A percentile compares a stretch with the other conserved stretches of the same genome.
phyloP scores from a whole-genome alignment of 1,140 invertebrate genomes.

The Drosophila carrolli region DNA sequence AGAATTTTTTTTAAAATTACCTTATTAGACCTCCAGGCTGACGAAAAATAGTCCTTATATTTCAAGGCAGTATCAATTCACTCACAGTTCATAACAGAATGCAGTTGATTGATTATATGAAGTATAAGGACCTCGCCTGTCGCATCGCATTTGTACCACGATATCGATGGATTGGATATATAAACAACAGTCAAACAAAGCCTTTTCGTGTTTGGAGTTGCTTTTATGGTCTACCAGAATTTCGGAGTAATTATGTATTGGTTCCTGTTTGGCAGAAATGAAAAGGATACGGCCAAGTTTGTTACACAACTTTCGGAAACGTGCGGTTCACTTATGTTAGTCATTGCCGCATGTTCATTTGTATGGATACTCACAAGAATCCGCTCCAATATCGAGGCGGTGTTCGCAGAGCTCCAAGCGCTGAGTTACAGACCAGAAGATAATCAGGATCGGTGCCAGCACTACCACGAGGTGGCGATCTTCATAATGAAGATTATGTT shows the following conservation, averaged over 20 bases:
- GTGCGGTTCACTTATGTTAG: background rate
- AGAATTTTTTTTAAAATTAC: background rate
- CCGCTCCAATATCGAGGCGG: background rate
- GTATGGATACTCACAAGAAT: background rate
- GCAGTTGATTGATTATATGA: background rate
- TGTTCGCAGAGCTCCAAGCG: background rate
- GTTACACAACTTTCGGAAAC: background rate
- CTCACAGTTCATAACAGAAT: background rate
- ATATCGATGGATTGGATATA: too few relatives aligned
- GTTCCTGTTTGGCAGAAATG: background rate
- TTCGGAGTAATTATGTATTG: background rate
- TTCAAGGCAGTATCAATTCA: background rate
- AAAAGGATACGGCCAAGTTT: background rate
- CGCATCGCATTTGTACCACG: background rate
- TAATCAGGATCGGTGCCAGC: background rate
- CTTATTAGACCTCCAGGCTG: background rate
- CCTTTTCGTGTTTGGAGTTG: background rate
- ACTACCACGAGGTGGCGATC: background rate
- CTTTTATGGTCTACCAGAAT: background rate
- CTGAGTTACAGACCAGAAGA: background rate
- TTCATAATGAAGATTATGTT: background rate
- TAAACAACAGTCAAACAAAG: background rate
- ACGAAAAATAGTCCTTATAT: slow-evolving; percentile 25
- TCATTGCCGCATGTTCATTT: too few relatives aligned
- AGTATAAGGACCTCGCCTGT: background rate